Conservation (phyloP, 2,797 vertebrate species). For the Bryconaethiops microstoma region DNA sequence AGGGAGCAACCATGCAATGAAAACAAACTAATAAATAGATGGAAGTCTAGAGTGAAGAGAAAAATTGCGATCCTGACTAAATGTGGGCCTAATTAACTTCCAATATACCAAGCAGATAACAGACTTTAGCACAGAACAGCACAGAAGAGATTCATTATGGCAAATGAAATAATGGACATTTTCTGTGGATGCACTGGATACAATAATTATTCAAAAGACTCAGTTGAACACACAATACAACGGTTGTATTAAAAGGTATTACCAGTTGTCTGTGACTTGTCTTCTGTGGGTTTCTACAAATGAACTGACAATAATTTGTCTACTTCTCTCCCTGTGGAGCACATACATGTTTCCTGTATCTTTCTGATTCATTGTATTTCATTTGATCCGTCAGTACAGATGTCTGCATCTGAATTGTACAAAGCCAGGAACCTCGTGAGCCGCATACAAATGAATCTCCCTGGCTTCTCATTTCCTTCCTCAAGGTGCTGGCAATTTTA, state of each 20-base stretch:
- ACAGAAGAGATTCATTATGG: slow-evolving; percentile 66
- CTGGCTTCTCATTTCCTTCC: slow-evolving; percentile 26
- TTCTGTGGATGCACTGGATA: slow-evolving; percentile 59
- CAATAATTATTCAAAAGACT: slow-evolving; percentile 74
- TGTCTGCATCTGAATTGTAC: slow-evolving; percentile 31
- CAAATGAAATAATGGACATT: slow-evolving; percentile 38
- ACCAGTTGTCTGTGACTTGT: not conserved
- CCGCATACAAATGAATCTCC: slow-evolving; percentile 31
- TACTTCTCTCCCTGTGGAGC: not conserved
- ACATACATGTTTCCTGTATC: slow-evolving; percentile 32
- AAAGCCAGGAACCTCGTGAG: slow-evolving; percentile 26
- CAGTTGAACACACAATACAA: slow-evolving; percentile 69
- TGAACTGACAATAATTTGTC: slow-evolving; percentile 26
- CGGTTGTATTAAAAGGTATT: slow-evolving; percentile 64
- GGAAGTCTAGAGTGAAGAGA: slow-evolving; percentile 63
- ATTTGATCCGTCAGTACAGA: slow-evolving; percentile 41
- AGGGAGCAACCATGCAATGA: slow-evolving; percentile 15
- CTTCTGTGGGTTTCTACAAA: slow-evolving; percentile 6
- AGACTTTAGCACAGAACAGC: slow-evolving; percentile 76
- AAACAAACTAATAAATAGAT: slow-evolving; percentile 57
- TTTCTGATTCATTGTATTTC: slow-evolving; percentile 20
- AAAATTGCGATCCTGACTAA: slow-evolving; percentile 62
- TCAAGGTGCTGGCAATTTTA: slow-evolving; percentile 33
- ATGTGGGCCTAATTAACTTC: slow-evolving; percentile 75
- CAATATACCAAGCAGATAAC: slow-evolving; percentile 63